Conservation (phyloP, 2,888 invertebrate species). For the Caenorhabditis sp. region DNA sequence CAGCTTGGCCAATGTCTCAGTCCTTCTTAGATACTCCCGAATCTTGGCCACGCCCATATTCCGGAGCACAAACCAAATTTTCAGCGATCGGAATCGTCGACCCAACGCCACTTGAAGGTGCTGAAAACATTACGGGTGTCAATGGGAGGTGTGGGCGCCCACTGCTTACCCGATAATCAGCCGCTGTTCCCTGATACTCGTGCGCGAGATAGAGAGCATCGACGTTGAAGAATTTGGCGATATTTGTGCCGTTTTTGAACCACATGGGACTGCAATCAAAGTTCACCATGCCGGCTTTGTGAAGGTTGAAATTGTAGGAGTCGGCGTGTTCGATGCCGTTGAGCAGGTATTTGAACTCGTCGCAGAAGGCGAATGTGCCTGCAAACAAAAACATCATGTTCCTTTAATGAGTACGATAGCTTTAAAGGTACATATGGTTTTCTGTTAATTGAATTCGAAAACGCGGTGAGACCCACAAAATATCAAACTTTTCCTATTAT, state of each 20-base stretch:
- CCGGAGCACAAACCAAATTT: conserved; percentile 95
- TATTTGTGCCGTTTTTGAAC: conserved; percentile 85
- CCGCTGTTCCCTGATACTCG: conserved; percentile 86
- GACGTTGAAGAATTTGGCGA: conserved; percentile 96
- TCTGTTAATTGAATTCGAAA: no score
- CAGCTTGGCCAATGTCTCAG: conserved; percentile 78
- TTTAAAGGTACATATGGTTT: no score
- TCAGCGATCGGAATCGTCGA: conserved; percentile 90
- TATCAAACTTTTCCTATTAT: no score
- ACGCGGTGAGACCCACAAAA: no score
- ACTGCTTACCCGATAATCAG: conserved; percentile 56
- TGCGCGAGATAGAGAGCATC: conserved; percentile 96
- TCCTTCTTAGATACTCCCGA: conserved; percentile 87
- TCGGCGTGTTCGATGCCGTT: conserved; percentile 89
- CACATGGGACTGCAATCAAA: conserved; percentile 99
- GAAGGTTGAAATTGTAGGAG: conserved; percentile 96
- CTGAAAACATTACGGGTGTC: conserved; percentile 42
- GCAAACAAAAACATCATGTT: no score
- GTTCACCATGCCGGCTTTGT: conserved; percentile 98
- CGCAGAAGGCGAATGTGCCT: conserved; percentile 78
- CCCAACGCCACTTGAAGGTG: conserved; percentile 79
- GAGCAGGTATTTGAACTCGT: conserved; percentile 89
- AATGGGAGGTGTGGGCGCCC: no score
- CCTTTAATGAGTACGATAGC: no score
- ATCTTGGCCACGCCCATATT: conserved; percentile 90